Evolutionary conservation across 2,888 invertebrate genomes (phyloP), one percentile per base, ranked within the genome.

Genomic region (Plebejus argus): DNA sequence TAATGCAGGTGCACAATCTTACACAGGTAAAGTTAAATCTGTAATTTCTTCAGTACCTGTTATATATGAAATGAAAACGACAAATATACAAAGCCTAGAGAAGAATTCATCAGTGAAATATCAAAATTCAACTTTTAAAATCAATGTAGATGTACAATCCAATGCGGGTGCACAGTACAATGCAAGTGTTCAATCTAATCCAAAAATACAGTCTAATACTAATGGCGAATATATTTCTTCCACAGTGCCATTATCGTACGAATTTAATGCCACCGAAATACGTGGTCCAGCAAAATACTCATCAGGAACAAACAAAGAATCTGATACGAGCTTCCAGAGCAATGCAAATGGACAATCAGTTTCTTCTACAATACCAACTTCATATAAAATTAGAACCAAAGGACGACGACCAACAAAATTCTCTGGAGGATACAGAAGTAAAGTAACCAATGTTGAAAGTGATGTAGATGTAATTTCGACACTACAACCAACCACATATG

Each of bases 191-290:
- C 20, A 61, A 23, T 61, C 61, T 23, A 23, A 61, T 66, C 7
- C 66, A 28, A 28, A 4, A 15, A 28, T 28, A 28, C 66, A 66
- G 15, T 66, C 66, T 66, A 33, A 66, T 66, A 1, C 28, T 66
- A 28, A 66, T 33, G 66, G 15, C 33, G 18, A 66, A 66, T 66
- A 28, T 66, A 15, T 66, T 28, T 66, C 28, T 66, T 66, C 33
- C 66, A 28, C 66, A 66, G 66, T 15, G 66, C 66, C 66, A 28
- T 66, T 66, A 66, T 66, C 66, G 5, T 66, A 66, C 15, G 66
- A 66, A 66, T 33, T 66, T 33, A 66, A 66, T 66, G 66, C 66
- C 18, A 66, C 66, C 15, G 66, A 66, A 66, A 66, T 66, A 66
- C 66, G 66, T 28, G 66, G 66, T 33, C 66, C 66, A 12, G 6